These are phyloP conservation scores for Coregonus ussuriensis DNA, from an alignment of 2,797 vertebrate genomes.

Conservation along the genomic window DNA sequence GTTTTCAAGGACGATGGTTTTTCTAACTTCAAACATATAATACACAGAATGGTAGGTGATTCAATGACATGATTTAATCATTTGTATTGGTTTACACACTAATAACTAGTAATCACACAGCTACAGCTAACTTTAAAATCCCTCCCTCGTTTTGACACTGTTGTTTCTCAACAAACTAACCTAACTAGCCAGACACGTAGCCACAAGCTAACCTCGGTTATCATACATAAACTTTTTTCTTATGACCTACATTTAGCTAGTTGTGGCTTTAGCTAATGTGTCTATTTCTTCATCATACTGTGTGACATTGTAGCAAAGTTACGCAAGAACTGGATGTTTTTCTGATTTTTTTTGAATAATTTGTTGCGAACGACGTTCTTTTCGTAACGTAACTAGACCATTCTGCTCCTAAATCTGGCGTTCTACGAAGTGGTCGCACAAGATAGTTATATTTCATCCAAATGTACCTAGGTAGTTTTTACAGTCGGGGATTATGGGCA, in stretches of 20 bases:
- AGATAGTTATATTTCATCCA: too few species aligned
- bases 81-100: background rate
- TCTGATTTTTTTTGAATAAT: background rate
- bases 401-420: background rate
- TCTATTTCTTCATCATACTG: background rate
- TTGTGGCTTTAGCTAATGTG: background rate
- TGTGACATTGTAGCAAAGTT: background rate
- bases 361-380: background rate
- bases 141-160: background rate
- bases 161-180: background rate
- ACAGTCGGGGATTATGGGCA: too few species aligned
- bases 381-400: background rate
- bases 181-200: background rate
- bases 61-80: background rate
- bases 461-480: too few species aligned
- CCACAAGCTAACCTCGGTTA: background rate
- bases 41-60: background rate
- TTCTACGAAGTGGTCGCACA: background rate
- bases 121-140: background rate
- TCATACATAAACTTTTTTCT: background rate
- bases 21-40: background rate
- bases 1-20: conserved; percentile 6
- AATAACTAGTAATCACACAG: background rate
- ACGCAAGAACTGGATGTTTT: background rate
- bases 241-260: background rate